Percentiles rank a stretch among this genome's conserved stretches.
Conservation (phyloP, 1,140 invertebrate species). For the Samia ricini region DNA sequence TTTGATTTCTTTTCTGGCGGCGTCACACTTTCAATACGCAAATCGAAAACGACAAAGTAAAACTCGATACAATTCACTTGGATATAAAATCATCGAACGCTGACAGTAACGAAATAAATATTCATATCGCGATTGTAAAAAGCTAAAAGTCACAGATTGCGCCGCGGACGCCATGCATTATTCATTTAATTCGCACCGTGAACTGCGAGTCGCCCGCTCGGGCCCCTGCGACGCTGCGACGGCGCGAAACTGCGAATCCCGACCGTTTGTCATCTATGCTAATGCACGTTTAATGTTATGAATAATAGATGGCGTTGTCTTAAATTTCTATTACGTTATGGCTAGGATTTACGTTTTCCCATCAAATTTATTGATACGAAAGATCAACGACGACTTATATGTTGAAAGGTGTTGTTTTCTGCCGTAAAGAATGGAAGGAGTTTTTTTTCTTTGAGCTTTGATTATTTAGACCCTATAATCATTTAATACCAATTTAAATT, state of each 20-base stretch:
- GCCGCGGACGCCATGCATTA: conserved; percentile 6
- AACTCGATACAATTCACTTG: background rate
- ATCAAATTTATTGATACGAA: background rate
- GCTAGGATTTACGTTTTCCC: background rate
- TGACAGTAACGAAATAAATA: conserved; percentile 9
- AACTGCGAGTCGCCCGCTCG: background rate
- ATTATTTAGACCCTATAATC: no score
- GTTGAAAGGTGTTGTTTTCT: no score
- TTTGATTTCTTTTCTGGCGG: no score
- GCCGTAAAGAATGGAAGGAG: no score
- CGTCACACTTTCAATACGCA: background rate
- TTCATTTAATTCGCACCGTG: conserved; percentile 8
- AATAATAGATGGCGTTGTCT: conserved; percentile 9
- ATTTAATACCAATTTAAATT: no score
- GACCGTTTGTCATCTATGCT: conserved; percentile 5
- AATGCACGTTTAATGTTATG: conserved; percentile 5
- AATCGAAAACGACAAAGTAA: background rate
- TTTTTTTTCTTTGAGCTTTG: no score
- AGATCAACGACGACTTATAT: background rate
- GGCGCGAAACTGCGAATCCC: background rate
- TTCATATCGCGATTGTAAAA: conserved; percentile 9
- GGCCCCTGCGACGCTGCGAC: background rate
- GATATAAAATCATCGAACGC: conserved; percentile 1
- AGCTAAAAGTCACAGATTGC: conserved; percentile 10
- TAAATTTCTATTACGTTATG: conserved; percentile 4